Evolutionary conservation across 2,797 vertebrate species (phyloP).

Genomic region (Darevskia mixta): DNA sequence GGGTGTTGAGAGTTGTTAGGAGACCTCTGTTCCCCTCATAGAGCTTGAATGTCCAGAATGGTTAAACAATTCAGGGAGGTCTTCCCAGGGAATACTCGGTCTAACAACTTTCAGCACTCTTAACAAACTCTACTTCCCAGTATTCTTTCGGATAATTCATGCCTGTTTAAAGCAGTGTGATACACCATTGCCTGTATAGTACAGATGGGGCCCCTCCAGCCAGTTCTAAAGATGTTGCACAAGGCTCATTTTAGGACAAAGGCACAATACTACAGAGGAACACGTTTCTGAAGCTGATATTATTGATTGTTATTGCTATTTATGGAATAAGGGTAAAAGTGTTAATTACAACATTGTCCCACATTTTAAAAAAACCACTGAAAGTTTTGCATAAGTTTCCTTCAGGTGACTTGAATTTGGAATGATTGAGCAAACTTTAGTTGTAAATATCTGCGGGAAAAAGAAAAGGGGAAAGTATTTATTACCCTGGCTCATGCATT

Average conservation of each 20-base stretch:
- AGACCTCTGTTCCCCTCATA: no score
- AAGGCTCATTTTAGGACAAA: background rate
- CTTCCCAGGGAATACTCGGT: no score
- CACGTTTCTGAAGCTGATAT: background rate
- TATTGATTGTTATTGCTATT: background rate
- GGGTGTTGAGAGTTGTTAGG: no score
- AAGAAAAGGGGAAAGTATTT: background rate
- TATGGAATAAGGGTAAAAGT: background rate
- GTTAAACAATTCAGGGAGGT: no score
- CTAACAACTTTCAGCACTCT: no score
- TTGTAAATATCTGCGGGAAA: background rate
- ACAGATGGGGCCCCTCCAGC: no score
- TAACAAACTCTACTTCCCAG: no score
- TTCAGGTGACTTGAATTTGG: background rate
- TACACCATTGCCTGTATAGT: no score
- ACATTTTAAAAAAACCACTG: background rate
- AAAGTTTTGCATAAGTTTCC: background rate
- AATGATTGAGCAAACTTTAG: background rate
- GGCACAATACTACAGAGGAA: background rate
- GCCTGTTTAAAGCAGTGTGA: no score
- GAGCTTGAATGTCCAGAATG: no score
- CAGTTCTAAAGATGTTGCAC: background rate
- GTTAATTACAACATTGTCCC: background rate
- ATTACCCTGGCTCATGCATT: background rate
- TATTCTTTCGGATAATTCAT: no score